Conservation (phyloP, 2,888 invertebrate genomes). For the Acrocyrtus sp. region DNA sequence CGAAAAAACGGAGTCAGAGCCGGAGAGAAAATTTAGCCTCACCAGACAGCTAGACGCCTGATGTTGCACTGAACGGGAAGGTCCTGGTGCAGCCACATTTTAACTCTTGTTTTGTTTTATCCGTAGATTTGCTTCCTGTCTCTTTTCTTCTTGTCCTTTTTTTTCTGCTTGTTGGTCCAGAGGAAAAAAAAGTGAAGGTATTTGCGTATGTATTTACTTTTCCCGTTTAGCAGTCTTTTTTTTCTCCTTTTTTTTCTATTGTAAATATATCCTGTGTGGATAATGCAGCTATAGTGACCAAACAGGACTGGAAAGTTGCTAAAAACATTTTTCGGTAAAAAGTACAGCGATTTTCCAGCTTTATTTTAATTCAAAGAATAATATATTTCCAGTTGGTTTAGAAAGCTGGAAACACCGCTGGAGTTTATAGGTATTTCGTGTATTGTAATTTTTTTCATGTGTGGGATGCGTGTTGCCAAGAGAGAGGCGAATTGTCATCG, state of each 20-base stretch:
- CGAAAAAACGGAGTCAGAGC: conserved; percentile 7
- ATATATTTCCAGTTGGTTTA: not conserved
- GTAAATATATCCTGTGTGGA: not conserved
- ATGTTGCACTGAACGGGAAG: conserved; percentile 36
- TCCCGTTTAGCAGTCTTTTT: not conserved
- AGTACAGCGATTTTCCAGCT: not conserved
- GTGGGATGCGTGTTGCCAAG: not conserved
- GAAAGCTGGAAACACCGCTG: no score
- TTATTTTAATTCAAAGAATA: not conserved
- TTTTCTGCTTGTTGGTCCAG: conserved; percentile 31
- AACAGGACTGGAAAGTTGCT: no score
- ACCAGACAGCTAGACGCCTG: conserved; percentile 57
- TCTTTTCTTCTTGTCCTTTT: conserved; percentile 14
- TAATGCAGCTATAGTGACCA: no score
- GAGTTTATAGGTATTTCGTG: not conserved
- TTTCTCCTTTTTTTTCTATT: not conserved
- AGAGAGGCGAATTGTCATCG: conserved; percentile 15
- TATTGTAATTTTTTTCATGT: not conserved
- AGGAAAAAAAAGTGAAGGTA: no score
- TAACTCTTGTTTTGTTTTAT: conserved; percentile 50
- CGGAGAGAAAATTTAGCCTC: conserved; percentile 1
- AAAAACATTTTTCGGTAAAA: no score
- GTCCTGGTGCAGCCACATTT: conserved; percentile 34
- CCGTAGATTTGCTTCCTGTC: conserved; percentile 41
- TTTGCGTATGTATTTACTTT: not conserved